Evolutionary conservation across 2,888 invertebrate genomes (phyloP), one percentile per base, ranked within the genome.

Genomic region (Lingula anatina): DNA sequence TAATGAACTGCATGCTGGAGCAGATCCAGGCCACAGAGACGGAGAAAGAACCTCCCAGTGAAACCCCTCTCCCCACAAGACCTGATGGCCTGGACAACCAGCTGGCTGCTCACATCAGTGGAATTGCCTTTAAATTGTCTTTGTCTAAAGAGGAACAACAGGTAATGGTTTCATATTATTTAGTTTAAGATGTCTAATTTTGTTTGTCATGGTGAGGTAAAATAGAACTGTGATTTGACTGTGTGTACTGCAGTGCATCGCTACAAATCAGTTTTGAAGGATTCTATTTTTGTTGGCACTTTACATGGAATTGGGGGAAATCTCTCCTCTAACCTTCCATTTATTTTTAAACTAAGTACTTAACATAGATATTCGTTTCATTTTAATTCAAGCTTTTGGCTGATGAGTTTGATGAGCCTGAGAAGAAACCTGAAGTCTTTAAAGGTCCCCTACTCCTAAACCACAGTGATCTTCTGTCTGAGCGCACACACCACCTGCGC

Each of bases 1-100:
- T 76, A 26, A 56, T 76, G 63, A 64, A 72, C 51, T 67, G 69
- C 49, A 74, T 76, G 72, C 54, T 76, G 37, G 76, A 76, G 56
- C 75, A 75, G 70, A 73, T 74, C 46, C 20, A 31, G 21, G 75
- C 75, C 7, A 67, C 66, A 23, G 71, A 71, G 53, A 63, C 70
- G 46, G 65, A 61, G 42, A 54, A 53, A 35, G 65, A 65, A 5
- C 73, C 70, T 21, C 73, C 72, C 4, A 70, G 71, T 61, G 73
- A 72, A 51, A 61, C 61, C 41, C 52, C 61, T 1, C 61, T 61
- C 4, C 60, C 67, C 1, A 49, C 53, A n/a, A 56, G 70, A 28
- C 25, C 60, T 23, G 75, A 75, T 56, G 70, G 70, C 7, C 47
- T 74, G 18, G 68, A 69, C 47, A 54, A 56, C 39, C 54, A 60